Base-by-base conservation (phyloP, 1,140 invertebrate genomes). In the Cyphomyrmex costatus region DNA sequence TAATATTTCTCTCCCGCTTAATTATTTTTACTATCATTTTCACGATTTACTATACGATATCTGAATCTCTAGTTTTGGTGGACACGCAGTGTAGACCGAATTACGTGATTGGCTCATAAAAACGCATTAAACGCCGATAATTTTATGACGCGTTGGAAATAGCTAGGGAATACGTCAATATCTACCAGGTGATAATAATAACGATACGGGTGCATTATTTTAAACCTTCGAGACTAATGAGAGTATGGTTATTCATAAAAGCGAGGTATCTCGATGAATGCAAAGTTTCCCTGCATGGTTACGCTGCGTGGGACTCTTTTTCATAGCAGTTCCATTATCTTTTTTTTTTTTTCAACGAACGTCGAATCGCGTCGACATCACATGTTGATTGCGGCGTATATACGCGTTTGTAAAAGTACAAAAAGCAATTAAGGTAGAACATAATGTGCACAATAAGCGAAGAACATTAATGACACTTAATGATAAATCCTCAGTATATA, bases 161-260 rank as follows among this genome's bases (percentile, higher is more conserved):
- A 83, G 68, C 68, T n/a, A 19, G 42, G 12, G 8, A 10, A 83
- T 24, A 16, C 51, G 46, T 30, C 53, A 21, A 46, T 6, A 33
- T 60, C 53, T 30, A 60, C 6, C n/a, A 16, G 53, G 21, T 19
- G 79, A 42, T 80, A 80, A 70, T 80, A 70, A 83, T 83, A 83
- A 83, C 66, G 24, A 30, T 16, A 53, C 36, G 53, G 53, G 19
- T 8, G 27, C 53, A 73, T 58, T 73, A 83, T 83, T 83, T 83
- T 83, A 83, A 83, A 83, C 66, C 68, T 24, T 49, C 19, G 36
- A n/a, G n/a, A 60, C 79, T 33, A 82, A 73, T 58, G 36, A 49
- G 66, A 82, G 65, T 46, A 21, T 14, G 53, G 53, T 83, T 83
- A 83, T 83, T 73, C 68, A 74, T 60, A 74, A 83, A 74, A 42